Percentiles rank a stretch among this genome's conserved stretches.
phyloP scores from a whole-genome alignment of 2,797 vertebrate species.

The Setipinna tenuifilis region DNA sequence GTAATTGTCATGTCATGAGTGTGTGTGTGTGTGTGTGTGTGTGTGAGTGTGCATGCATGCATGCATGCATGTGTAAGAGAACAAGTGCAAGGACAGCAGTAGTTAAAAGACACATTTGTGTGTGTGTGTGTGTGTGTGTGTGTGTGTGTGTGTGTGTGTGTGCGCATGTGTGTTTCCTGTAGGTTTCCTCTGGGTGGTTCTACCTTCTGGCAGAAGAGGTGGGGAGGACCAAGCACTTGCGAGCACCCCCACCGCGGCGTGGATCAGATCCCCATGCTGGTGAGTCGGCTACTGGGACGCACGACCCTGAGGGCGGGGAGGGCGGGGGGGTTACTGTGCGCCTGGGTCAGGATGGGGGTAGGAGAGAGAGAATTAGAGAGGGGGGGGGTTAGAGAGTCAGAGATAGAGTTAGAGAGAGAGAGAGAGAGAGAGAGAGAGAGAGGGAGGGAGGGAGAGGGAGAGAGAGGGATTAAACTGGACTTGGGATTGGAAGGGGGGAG shows the following conservation, averaged over 20 bases:
- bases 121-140: conserved; percentile 30
- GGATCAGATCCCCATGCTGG: conserved; percentile 50
- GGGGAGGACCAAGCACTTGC: conserved; percentile 88
- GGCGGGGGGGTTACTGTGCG: not conserved
- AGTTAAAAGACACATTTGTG: not conserved
- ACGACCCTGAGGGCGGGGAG: too few species aligned
- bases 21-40: not conserved
- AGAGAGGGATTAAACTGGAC: conserved; percentile 40
- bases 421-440: conserved; percentile 31
- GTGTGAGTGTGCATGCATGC: conserved; percentile 24
- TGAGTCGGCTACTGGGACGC: conserved; percentile 51
- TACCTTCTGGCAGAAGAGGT: conserved; percentile 85
- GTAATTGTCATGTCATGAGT: conserved; percentile 10
- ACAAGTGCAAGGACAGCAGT: too few species aligned
- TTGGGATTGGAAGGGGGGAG: conserved; percentile 32
- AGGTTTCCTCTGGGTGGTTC: conserved; percentile 90
- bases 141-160: conserved; percentile 10
- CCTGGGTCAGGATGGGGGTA: conserved; percentile 49
- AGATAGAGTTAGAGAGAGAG: conserved; percentile 30
- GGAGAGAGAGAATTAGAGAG: conserved; percentile 44
- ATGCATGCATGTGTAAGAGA: not conserved
- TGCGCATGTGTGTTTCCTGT: conserved; percentile 39
- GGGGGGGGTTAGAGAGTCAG: conserved; percentile 29
- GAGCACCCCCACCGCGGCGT: conserved; percentile 69
- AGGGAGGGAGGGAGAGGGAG: conserved; percentile 51